These are phyloP conservation scores for Brachionus paranguensis DNA, from an alignment of 1,140 invertebrate species.

Conservation along the genomic window DNA sequence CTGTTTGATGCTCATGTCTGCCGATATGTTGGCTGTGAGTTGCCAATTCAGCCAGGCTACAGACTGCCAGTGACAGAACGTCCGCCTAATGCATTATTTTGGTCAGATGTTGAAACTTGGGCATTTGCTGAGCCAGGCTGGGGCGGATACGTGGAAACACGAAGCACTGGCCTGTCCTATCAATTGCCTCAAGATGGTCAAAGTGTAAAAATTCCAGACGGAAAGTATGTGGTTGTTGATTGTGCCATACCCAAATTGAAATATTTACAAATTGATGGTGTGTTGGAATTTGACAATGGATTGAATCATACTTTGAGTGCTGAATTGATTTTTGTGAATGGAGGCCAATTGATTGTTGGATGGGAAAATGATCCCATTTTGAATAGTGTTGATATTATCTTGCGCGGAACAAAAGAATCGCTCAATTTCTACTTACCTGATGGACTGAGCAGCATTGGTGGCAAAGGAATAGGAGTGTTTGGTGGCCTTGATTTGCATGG, in stretches of 20 bases:
- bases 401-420: slow-evolving; percentile 46
- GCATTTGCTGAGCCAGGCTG: slow-evolving; percentile 27
- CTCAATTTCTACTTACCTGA: not conserved
- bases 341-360: slow-evolving; percentile 48
- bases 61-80: not conserved
- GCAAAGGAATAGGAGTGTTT: slow-evolving; percentile 1
- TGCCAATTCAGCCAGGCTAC: not conserved
- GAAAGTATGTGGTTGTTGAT: slow-evolving; percentile 11
- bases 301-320: slow-evolving; percentile 43
- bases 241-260: slow-evolving; percentile 22
- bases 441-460: not conserved
- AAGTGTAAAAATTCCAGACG: slow-evolving; percentile 22
- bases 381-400: slow-evolving; percentile 43
- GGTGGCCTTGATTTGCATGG: slow-evolving; percentile 39
- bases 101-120: slow-evolving; percentile 26
- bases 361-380: slow-evolving; percentile 22
- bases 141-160: slow-evolving; percentile 1
- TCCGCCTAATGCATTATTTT: slow-evolving; percentile 9
- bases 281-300: slow-evolving; percentile 24
- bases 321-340: slow-evolving; percentile 46
- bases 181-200: slow-evolving; percentile 2
- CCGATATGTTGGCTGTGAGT: slow-evolving; percentile 18
- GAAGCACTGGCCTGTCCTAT: not conserved
- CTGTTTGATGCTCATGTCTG: slow-evolving; percentile 5
- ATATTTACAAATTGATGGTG: slow-evolving; percentile 11